Evolutionary conservation across 2,113 vertebrate genomes (phyloP).

Genomic region (Gobiocypris rarus): DNA sequence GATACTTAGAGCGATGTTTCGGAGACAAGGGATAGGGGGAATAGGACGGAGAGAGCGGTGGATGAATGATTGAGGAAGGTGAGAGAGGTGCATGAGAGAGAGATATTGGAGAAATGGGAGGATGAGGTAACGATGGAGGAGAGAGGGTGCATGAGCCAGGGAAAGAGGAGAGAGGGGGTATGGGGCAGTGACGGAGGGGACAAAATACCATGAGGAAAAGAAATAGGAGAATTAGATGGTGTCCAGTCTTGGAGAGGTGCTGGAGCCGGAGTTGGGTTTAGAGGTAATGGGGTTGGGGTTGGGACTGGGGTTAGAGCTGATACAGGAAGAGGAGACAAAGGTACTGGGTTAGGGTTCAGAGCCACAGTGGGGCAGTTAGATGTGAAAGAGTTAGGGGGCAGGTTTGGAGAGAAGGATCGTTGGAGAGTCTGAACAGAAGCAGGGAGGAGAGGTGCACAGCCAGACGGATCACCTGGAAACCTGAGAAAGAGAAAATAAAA

Average conservation of each 20-base stretch:
- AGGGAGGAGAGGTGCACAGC: slow-evolving; percentile 75
- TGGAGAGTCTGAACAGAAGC: slow-evolving; percentile 76
- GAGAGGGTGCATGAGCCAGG: slow-evolving; percentile 57
- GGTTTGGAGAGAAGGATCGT: slow-evolving; percentile 47
- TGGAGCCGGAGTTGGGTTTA: slow-evolving; percentile 66
- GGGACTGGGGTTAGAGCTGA: slow-evolving; percentile 57
- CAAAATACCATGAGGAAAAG: slow-evolving; percentile 52
- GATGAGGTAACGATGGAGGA: slow-evolving; percentile 54
- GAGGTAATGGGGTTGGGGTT: slow-evolving; percentile 68
- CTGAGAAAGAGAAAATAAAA: slow-evolving; percentile 38
- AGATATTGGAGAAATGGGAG: slow-evolving; percentile 68
- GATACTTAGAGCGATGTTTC: slow-evolving; percentile 77
- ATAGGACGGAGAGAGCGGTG: slow-evolving; percentile 81
- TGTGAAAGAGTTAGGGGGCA: slow-evolving; percentile 34
- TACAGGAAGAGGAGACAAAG: slow-evolving; percentile 27
- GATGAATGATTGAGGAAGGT: slow-evolving; percentile 79
- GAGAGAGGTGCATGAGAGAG: slow-evolving; percentile 80
- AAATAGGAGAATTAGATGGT: slow-evolving; percentile 72
- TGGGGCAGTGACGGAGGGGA: slow-evolving; percentile 57
- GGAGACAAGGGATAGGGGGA: slow-evolving; percentile 82
- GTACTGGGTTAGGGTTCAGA: slow-evolving; percentile 42
- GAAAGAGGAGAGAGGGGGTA: slow-evolving; percentile 54
- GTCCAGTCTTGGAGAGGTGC: slow-evolving; percentile 74
- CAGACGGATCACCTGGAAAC: slow-evolving; percentile 57
- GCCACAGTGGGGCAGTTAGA: slow-evolving; percentile 9